Evolutionary conservation across 37 sponge, comb jelly and placozoan species (phyloP), one percentile per base, ranked within the genome.

Genomic region (Beroe ovata): DNA sequence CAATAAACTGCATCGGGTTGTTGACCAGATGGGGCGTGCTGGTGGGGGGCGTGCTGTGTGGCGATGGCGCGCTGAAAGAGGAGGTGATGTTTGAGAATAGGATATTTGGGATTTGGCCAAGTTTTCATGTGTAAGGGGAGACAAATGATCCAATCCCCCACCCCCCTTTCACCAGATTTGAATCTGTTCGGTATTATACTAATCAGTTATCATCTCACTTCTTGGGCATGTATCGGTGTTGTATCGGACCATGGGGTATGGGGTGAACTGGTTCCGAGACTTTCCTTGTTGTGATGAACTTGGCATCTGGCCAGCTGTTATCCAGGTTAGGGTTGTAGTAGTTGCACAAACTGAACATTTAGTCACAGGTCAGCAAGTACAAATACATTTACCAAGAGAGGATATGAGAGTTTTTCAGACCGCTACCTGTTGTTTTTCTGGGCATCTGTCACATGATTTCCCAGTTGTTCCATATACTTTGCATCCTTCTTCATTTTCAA

Each of bases 1-100:
- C 84, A 4, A 77, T 77, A 40, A 77, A 77, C 84, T 77, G 84
- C 84, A 77, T 77, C 23, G 84, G 84, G 84, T 77, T 77, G 84
- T 77, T 77, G 54, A 77, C 33, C 84, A 77, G 63, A 62, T 4
- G 19, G 4, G 8, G 63, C 63, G 3, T 14, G 11, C 11, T 47
- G 54, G 54, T 6, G 11, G 54, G 54, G 54, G 6, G 54, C 11
- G 54, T 47, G 11, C 11, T 6, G 54, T 6, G 6, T 6, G 54
- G 54, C 11, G 11, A 6, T 47, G 6, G 11, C 11, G 54, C 11
- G 54, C 54, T 47, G n/a, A n/a, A n/a, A n/a, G n/a, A n/a, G n/a
- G n/a, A n/a, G n/a, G n/a, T n/a, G n/a, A n/a, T n/a, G n/a, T n/a
- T n/a, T n/a, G n/a, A n/a, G n/a, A n/a, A n/a, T n/a, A n/a, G n/a